Evolutionary conservation across 2,888 invertebrate genomes (phyloP).

Genomic region (Agriopis aurantiaria): DNA sequence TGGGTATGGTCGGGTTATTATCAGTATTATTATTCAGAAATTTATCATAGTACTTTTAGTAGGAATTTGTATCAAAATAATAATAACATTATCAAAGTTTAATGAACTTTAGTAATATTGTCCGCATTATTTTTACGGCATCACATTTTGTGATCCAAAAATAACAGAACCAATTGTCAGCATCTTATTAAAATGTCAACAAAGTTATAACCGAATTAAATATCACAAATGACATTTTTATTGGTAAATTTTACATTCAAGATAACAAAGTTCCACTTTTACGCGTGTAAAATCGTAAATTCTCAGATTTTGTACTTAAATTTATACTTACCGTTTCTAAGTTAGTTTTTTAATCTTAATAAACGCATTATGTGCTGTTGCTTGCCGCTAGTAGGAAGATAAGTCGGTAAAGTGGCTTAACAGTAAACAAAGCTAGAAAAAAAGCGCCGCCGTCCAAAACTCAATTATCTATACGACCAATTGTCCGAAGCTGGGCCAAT

Average conservation of each 20-base stretch:
- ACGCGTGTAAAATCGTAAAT: conserved; percentile 46
- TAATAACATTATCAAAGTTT: not conserved
- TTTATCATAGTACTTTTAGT: too few species aligned
- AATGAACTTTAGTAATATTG: not conserved
- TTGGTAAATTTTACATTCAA: conserved; percentile 50
- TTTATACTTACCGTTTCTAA: conserved; percentile 32
- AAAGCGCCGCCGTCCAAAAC: conserved; percentile 72
- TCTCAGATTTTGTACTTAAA: conserved; percentile 38
- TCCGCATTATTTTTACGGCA: not conserved
- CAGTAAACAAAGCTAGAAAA: conserved; percentile 72
- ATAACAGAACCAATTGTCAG: conserved; percentile 25
- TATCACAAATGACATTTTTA: conserved; percentile 52
- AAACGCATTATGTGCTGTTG: conserved; percentile 58
- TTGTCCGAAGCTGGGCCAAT: conserved; percentile 78
- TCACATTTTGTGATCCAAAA: conserved; percentile 14
- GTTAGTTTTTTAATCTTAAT: conserved; percentile 64
- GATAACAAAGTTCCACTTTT: conserved; percentile 46
- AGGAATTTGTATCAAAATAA: too few species aligned
- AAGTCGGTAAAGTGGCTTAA: conserved; percentile 67
- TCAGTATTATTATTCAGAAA: too few species aligned
- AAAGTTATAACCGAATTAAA: conserved; percentile 36
- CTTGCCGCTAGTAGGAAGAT: conserved; percentile 55
- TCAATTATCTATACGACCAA: conserved; percentile 85
- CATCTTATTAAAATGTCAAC: conserved; percentile 43
- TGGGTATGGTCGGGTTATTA: too few species aligned